Evolutionary conservation across 2,888 invertebrate species (phyloP), one percentile per base, ranked within the genome.

Genomic region (Drosophila nigritarsus): DNA sequence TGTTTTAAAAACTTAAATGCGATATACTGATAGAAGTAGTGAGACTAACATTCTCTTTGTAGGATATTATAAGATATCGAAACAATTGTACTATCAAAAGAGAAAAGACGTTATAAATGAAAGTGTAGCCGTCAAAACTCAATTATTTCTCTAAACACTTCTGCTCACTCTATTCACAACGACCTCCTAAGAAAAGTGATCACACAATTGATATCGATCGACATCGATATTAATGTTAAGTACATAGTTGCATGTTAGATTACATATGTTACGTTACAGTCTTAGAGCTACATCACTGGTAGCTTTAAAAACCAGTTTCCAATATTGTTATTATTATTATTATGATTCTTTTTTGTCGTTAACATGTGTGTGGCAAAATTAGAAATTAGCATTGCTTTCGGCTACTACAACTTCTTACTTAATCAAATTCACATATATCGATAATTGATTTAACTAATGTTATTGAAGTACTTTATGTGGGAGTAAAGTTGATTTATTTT

Each of bases 401-500:
- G 13, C 45, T 45, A 15, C 7, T 0, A 45, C 4, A 18, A 3
- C 2, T 18, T 38, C 3, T 18, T 38, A 18, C 38, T 38, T 38
- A 18, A 38, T 8, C 3, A 0, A 18, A 18, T 36, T 36, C 4
- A 18, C 18, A 38, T 18, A 38, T 38, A 18, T 3, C 18, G 18
- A 18, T n/a, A 20, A 0, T 20, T 15, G 38, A 29, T 40, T 55
- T 13, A 27, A 5, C n/a, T 18, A 45, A 24, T 45, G 24, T 32
- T 32, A 24, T 45, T 42, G 13, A 32, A 36, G 34, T 36, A 34
- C 27, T 27, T 11, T 32, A 24, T 38, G n/a, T 34, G 27, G 29
- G 15, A 42, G 24, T 7, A 36, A n/a, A 72, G 36, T 50, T 48
- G 73, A 59, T 72, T 72, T 73, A 64, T 42, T 42, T 24, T 15